These are phyloP conservation scores for Nasonia oneida DNA, from an alignment of 2,888 invertebrate genomes.

Conservation along the genomic window DNA sequence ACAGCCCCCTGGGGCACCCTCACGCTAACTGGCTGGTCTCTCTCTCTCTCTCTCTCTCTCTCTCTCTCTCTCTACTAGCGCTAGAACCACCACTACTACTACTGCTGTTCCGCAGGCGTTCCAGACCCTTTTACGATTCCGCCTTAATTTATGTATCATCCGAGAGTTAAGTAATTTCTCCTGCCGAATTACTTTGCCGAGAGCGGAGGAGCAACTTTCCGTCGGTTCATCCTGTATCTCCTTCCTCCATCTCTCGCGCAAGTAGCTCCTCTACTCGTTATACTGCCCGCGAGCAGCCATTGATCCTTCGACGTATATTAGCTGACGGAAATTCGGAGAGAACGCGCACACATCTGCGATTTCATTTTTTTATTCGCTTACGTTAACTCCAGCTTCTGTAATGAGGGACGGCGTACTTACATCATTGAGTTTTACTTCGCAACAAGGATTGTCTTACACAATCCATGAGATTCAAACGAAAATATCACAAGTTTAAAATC, in stretches of 20 bases:
- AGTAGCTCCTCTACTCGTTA: not conserved
- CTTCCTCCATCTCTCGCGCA: constrained; percentile 45
- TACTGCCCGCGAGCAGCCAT: constrained; percentile 10
- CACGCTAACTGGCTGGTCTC: constrained; percentile 79
- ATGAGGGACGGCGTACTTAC: no score
- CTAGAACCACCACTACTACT: not conserved
- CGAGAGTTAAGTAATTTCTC: constrained; percentile 80
- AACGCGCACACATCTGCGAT: not conserved
- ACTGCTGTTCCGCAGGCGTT: constrained; percentile 27
- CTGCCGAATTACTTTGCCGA: constrained; percentile 73
- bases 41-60: constrained; percentile 67
- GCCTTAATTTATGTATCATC: constrained; percentile 80
- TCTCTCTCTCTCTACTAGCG: constrained; percentile 58
- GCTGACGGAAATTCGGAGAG: not conserved
- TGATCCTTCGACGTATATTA: not conserved
- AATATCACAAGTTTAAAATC: not conserved
- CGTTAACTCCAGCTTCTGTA: not conserved
- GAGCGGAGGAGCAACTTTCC: constrained; percentile 66
- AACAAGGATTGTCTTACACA: not conserved
- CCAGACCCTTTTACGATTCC: constrained; percentile 78
- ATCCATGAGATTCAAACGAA: not conserved
- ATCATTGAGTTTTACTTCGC: no score
- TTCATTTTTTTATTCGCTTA: not conserved
- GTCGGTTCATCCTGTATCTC: constrained; percentile 58
- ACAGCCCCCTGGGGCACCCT: constrained; percentile 79